These are phyloP conservation scores for Polypterus senegalus DNA, from an alignment of 2,113 vertebrate genomes.

Conservation along the genomic window DNA sequence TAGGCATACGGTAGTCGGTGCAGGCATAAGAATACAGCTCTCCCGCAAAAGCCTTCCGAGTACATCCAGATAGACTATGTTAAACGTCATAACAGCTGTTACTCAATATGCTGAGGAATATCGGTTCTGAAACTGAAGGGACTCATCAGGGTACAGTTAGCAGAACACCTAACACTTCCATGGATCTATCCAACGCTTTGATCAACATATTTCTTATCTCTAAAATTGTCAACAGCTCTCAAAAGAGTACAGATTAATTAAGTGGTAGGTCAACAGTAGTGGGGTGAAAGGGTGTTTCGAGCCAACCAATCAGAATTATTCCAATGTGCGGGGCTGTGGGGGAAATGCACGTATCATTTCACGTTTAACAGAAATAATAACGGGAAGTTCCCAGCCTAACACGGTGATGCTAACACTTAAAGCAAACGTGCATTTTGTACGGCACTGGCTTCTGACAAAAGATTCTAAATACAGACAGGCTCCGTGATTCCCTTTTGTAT, in stretches of 20 bases:
- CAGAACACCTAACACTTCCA: constrained; percentile 9
- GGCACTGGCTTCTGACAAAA: constrained; percentile 11
- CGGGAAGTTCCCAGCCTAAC: too few relatives aligned
- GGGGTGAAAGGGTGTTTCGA: constrained; percentile 52
- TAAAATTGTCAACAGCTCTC: constrained; percentile 38
- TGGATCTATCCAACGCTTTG: constrained; percentile 29
- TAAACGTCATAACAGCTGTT: too few relatives aligned
- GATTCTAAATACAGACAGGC: constrained; percentile 17
- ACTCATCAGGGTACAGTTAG: not conserved
- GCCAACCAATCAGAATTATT: constrained; percentile 35
- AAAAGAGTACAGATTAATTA: constrained; percentile 50
- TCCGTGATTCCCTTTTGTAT: not conserved
- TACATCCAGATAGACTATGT: too few relatives aligned
- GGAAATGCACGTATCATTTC: too few relatives aligned
- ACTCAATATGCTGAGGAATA: too few relatives aligned
- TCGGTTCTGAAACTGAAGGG: not conserved
- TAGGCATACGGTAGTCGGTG: too few relatives aligned
- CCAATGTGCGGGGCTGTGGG: constrained; percentile 35
- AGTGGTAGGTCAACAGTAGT: constrained; percentile 51
- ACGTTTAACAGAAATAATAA: too few relatives aligned
- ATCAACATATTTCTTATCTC: constrained; percentile 39
- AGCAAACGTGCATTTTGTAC: constrained; percentile 11
- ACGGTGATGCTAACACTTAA: too few relatives aligned
- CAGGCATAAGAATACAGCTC: too few relatives aligned
- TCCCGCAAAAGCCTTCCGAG: too few relatives aligned